Percentiles rank a stretch among this genome's conserved stretches.
Evolutionary conservation across 1,140 invertebrate species (phyloP).

Genomic region (Manduca sexta): DNA sequence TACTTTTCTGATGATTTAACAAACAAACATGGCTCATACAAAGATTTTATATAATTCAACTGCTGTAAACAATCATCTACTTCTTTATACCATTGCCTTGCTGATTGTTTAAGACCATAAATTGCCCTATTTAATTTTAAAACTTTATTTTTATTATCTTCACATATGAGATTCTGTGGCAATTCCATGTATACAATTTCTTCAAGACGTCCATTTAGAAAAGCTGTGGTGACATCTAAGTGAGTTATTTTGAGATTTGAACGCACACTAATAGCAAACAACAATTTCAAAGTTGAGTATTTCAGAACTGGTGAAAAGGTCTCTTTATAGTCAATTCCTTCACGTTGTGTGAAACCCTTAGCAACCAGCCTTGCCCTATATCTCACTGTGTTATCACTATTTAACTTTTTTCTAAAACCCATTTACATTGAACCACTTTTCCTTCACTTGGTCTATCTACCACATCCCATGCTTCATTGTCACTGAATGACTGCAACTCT

Average conservation of each 20-base stretch:
- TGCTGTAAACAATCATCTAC: slow-evolving; percentile 21
- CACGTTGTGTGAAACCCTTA: slow-evolving; percentile 2
- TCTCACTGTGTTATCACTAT: slow-evolving; percentile 8
- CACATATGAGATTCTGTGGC: slow-evolving; percentile 6
- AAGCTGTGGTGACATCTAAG: slow-evolving; percentile 25
- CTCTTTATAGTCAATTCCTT: slow-evolving; percentile 11
- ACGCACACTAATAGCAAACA: slow-evolving; percentile 10
- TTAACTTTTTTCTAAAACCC: slow-evolving; percentile 14
- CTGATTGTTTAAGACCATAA: slow-evolving; percentile 26
- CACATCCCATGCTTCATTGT: slow-evolving; percentile 43
- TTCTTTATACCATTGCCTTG: slow-evolving; percentile 21
- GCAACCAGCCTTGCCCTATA: slow-evolving; percentile 7
- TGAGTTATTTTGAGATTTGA: slow-evolving; percentile 17
- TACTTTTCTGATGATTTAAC: slow-evolving; percentile 9
- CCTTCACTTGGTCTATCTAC: slow-evolving; percentile 28
- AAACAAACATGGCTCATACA: slow-evolving; percentile 35
- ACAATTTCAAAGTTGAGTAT: slow-evolving; percentile 11
- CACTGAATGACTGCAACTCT: slow-evolving; percentile 30
- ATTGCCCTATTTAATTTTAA: slow-evolving; percentile 12
- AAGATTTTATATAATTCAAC: slow-evolving; percentile 14
- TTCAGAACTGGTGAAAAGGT: slow-evolving; percentile 11
- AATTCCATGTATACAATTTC: slow-evolving; percentile 22
- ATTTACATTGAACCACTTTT: slow-evolving; percentile 17
- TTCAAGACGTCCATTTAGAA: slow-evolving; percentile 41
- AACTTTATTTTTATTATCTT: slow-evolving; percentile 10